These are phyloP conservation scores for Harlomillsia oculata DNA, from an alignment of 1,140 invertebrate genomes.

Conservation along the genomic window DNA sequence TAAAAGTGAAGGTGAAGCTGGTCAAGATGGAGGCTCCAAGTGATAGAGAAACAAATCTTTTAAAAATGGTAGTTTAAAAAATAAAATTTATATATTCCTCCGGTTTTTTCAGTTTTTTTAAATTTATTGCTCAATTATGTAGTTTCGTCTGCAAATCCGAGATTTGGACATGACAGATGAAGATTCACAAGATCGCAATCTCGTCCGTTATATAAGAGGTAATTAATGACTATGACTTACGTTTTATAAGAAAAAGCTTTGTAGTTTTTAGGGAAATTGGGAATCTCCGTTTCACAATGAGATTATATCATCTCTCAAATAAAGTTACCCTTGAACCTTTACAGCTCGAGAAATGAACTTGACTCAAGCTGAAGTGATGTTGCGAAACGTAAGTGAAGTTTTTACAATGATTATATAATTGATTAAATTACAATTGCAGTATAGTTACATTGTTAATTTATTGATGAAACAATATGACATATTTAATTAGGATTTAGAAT, in stretches of 20 bases:
- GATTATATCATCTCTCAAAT: too few relatives aligned
- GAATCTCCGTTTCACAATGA: too few relatives aligned
- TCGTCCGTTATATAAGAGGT: conserved; percentile 5
- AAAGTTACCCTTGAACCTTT: background rate
- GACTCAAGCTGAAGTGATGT: conserved; percentile 72
- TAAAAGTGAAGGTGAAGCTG: background rate
- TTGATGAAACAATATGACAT: too few relatives aligned
- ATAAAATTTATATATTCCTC: background rate
- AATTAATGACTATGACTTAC: too few relatives aligned
- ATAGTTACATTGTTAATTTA: too few relatives aligned
- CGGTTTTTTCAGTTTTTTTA: background rate
- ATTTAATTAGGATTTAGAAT: background rate
- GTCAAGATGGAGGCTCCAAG: conserved; percentile 1
- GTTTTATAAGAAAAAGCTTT: too few relatives aligned
- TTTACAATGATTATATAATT: background rate
- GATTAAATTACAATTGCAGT: too few relatives aligned
- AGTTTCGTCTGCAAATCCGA: conserved; percentile 4
- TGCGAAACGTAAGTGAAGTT: conserved; percentile 59
- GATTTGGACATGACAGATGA: conserved; percentile 1
- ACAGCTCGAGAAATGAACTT: conserved; percentile 70
- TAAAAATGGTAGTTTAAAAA: conserved; percentile 1
- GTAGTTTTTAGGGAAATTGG: too few relatives aligned
- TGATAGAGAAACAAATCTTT: background rate
- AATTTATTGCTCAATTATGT: background rate
- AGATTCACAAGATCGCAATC: background rate